Base-by-base conservation (phyloP, 1,140 invertebrate species). In the Bilobella aurantiaca region DNA sequence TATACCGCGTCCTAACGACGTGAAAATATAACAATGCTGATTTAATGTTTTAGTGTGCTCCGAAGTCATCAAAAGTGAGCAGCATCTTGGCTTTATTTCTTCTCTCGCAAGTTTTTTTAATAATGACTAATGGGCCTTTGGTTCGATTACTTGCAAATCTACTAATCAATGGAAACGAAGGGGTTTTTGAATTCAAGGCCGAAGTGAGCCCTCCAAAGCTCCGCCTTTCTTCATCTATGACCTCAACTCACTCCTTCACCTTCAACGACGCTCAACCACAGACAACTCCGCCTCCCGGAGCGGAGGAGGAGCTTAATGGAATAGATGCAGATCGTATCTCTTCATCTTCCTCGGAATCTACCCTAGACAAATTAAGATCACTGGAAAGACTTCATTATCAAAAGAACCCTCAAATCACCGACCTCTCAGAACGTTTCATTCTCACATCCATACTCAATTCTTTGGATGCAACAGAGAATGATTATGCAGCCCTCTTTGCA, bases 41-140 rank as follows among this genome's bases (percentile, higher is more conserved):
- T 53, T 53, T 53, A 53, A 42, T 42, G 37, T 42, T 42, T n/a
- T 23, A 53, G 49, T 18, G 3, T 53, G 14, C 12, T 16, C 86
- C 87, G 21, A 83, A 84, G 27, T 64, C 23, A 27, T 86, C 87
- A 18, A 83, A 85, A 69, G 86, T 93, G 0, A 93, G 91, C 65
- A 88, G 88, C 63, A 89, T 96, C 1, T 90, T 97, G 0, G 85
- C 93, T 0, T 79, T 98, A 53, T 98, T 94, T 80, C 78, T 98
- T 46, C 78, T 97, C 46, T 96, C 93, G 2, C 90, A 97, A 85
- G 91, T 97, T n/a, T 97, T 96, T 79, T 80, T 97, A 31, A 96
- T 98, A 65, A 85, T 96, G 62, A 88, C 87, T 0, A 90, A 96
- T 75, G 83, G 84, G 8, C 91, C 93, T 1, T 81, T 98, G 60